Percentiles rank a stretch among this genome's conserved stretches.
Evolutionary conservation across 2,113 vertebrate species (phyloP).

Genomic region (Cyanoderma ruficeps): DNA sequence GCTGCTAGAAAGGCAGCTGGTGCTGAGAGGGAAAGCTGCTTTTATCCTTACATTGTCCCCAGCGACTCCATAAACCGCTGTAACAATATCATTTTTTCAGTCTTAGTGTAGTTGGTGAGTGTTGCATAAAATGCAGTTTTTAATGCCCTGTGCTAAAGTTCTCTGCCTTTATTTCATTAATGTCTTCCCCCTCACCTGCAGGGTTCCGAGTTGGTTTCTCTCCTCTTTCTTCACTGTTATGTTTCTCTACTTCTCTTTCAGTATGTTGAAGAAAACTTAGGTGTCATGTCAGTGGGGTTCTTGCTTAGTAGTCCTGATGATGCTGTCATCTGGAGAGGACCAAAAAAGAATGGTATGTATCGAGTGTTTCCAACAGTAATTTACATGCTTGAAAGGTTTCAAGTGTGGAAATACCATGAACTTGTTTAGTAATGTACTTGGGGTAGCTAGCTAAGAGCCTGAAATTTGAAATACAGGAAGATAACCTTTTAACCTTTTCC

Average conservation of each 20-base stretch:
- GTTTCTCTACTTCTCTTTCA: conserved; percentile 44
- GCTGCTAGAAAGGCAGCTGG: background rate
- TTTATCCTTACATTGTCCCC: background rate
- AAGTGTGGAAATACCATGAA: fast-evolving
- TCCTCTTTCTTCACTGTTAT: background rate
- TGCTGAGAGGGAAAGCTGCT: background rate
- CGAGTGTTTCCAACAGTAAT: background rate
- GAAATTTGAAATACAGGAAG: background rate
- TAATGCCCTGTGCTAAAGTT: background rate
- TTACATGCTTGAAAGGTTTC: background rate
- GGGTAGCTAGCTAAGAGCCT: background rate
- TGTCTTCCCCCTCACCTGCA: background rate
- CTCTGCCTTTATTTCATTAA: background rate
- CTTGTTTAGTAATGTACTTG: background rate
- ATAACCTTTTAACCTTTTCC: background rate
- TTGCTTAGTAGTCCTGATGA: conserved; percentile 93
- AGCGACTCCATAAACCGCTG: background rate
- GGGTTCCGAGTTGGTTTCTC: background rate
- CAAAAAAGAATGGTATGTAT: conserved; percentile 91
- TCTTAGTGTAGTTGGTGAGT: background rate
- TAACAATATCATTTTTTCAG: background rate
- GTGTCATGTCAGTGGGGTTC: conserved; percentile 96
- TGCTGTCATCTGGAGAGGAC: conserved; percentile 97
- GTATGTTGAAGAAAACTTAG: conserved; percentile 95
- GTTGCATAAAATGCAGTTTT: background rate